Evolutionary conservation across 2,888 invertebrate genomes (phyloP).

Genomic region (Cheilosia impressa): DNA sequence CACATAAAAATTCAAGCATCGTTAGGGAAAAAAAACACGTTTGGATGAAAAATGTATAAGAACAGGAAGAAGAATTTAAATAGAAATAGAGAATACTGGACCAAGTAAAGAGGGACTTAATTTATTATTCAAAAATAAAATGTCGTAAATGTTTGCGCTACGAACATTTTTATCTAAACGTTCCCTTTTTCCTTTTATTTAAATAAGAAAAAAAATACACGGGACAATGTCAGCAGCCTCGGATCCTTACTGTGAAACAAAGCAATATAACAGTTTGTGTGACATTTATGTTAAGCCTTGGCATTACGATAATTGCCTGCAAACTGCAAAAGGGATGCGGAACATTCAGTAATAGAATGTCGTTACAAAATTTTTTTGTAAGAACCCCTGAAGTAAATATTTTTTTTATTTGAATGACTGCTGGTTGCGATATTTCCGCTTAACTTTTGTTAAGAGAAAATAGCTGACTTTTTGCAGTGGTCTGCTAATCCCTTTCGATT

Average conservation of each 20-base stretch:
- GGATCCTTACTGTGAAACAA: neutral
- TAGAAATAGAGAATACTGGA: neutral
- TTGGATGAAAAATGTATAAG: slow-evolving; percentile 7
- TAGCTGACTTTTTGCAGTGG: no score
- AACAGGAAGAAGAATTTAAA: neutral
- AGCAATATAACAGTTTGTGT: no score
- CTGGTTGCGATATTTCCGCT: no score
- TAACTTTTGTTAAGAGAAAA: no score
- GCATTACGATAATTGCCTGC: no score
- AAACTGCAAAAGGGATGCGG: no score
- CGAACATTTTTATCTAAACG: neutral
- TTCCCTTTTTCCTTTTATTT: neutral
- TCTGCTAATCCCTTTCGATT: no score
- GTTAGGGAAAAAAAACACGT: neutral
- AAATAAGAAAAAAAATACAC: neutral
- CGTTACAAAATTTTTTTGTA: no score
- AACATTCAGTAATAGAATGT: no score
- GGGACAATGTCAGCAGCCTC: neutral
- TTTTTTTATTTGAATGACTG: no score
- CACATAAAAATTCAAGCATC: slow-evolving; percentile 13
- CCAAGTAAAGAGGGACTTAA: slow-evolving; percentile 1
- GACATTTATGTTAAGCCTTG: no score
- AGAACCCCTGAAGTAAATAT: no score
- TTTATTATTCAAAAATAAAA: slow-evolving; percentile 21
- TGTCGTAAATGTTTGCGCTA: slow-evolving; percentile 5